These are phyloP conservation scores for Heterochromis multidens DNA, from an alignment of 2,113 vertebrate species.

Conservation along the genomic window DNA sequence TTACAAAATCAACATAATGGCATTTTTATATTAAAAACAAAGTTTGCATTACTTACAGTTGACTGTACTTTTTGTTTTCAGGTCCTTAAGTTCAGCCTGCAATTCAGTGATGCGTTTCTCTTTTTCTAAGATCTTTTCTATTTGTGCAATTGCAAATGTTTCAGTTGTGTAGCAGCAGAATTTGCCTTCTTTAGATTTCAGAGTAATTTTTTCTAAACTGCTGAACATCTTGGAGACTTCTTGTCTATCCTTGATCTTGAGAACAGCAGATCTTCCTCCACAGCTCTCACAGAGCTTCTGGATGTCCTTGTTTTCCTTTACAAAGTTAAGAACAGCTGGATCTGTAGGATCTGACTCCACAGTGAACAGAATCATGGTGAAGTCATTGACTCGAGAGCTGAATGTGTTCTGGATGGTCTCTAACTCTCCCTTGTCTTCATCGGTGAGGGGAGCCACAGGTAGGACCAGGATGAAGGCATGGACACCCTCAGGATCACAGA, in stretches of 20 bases:
- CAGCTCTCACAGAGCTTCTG: neutral
- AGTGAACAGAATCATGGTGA: neutral
- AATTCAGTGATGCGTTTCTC: neutral
- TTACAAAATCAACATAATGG: neutral
- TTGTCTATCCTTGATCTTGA: neutral
- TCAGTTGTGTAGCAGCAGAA: neutral
- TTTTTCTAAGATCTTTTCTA: neutral
- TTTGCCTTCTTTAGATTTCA: neutral
- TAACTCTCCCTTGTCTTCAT: neutral
- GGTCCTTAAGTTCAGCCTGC: neutral
- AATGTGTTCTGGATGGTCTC: neutral
- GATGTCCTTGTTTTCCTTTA: neutral
- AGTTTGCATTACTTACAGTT: neutral
- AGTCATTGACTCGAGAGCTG: fast-evolving
- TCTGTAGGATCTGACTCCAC: neutral
- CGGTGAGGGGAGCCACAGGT: fast-evolving
- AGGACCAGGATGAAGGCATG: neutral
- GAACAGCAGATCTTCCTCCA: neutral
- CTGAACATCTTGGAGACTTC: neutral
- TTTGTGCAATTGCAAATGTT: neutral
- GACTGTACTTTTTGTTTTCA: fast-evolving
- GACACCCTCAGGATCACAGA: too few relatives aligned
- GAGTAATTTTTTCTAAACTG: neutral
- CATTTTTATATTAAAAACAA: neutral
- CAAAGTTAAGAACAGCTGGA: fast-evolving